Conservation (phyloP, 2,797 vertebrate genomes). For the Pelodytes ibericus region DNA sequence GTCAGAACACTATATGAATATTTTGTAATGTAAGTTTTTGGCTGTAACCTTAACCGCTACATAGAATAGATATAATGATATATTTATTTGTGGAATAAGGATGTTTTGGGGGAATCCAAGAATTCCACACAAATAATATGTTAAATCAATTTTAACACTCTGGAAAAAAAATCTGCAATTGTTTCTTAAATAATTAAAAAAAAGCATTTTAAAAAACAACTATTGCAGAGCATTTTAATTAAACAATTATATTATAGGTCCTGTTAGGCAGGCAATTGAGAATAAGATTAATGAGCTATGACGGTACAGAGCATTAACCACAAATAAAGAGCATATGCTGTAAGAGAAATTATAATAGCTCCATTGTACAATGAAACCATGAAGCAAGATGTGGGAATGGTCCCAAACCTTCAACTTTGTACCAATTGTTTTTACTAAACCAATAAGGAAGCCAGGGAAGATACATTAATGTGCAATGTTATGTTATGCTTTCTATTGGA, state of each 20-base stretch:
- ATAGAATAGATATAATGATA: background rate
- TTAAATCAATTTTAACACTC: constrained; percentile 1
- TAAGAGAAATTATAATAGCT: background rate
- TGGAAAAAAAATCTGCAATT: constrained; percentile 10
- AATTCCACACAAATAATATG: background rate
- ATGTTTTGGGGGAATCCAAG: background rate
- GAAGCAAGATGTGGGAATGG: background rate
- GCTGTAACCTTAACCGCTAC: background rate
- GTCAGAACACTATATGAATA: background rate
- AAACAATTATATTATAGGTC: constrained; percentile 21
- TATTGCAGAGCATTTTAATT: background rate
- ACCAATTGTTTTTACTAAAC: background rate
- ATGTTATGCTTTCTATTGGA: no score
- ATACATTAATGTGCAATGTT: background rate
- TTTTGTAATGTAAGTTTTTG: background rate
- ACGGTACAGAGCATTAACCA: constrained; percentile 5
- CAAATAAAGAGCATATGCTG: constrained; percentile 39
- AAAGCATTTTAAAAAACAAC: constrained; percentile 19
- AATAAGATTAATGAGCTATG: constrained; percentile 8
- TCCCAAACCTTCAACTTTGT: background rate
- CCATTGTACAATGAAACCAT: background rate
- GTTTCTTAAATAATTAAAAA: constrained; percentile 24
- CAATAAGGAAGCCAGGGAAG: background rate
- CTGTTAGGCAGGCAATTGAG: background rate
- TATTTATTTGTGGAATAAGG: background rate